Percentiles rank a stretch among this genome's conserved stretches.
These are phyloP conservation scores for Meloidogyne hapla DNA, from an alignment of 1,140 invertebrate species.

Conservation along the genomic window DNA sequence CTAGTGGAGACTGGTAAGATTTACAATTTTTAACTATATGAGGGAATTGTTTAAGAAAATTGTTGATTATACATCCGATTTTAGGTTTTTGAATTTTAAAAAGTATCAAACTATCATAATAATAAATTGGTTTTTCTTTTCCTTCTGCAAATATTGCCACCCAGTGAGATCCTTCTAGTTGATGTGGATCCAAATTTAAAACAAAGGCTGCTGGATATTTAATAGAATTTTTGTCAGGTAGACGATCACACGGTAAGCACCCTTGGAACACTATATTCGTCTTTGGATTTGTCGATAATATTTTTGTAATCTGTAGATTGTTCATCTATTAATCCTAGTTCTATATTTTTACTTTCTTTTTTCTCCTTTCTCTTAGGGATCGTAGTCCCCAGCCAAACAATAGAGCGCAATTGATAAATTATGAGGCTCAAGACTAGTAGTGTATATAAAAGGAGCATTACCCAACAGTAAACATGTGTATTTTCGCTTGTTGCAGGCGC, in stretches of 20 bases:
- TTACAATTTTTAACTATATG: neutral
- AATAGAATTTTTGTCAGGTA: neutral
- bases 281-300: conserved; percentile 3
- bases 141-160: neutral
- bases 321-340: neutral
- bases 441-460: too few species aligned
- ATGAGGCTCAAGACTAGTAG: too few species aligned
- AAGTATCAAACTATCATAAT: conserved; percentile 1
- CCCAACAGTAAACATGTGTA: too few species aligned
- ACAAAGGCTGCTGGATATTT: conserved; percentile 16
- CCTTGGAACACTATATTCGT: neutral
- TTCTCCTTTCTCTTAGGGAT: too few species aligned
- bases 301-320: conserved; percentile 9
- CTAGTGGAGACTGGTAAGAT: neutral
- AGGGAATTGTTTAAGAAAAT: neutral
- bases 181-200: neutral
- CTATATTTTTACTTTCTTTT: too few species aligned
- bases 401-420: too few species aligned
- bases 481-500: neutral
- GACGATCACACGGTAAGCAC: conserved; percentile 8
- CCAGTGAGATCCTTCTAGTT: conserved; percentile 2
- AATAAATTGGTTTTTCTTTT: neutral
- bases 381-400: too few species aligned
- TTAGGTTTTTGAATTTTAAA: neutral
- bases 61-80: neutral